Percentiles rank a stretch among this genome's conserved stretches.
Evolutionary conservation across 2,113 vertebrate genomes (phyloP).

Genomic region (Cettia cetti): DNA sequence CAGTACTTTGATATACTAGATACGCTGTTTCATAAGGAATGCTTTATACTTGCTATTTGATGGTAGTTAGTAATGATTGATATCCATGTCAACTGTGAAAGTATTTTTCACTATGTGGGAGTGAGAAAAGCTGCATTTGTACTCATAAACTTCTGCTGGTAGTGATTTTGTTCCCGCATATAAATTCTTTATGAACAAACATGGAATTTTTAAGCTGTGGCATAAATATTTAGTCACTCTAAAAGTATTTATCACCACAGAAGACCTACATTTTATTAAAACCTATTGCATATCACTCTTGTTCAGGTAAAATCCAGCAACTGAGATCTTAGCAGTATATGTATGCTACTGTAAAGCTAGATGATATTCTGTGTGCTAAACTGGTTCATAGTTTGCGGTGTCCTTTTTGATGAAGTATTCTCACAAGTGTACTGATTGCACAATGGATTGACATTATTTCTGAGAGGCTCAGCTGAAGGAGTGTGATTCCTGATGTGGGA

Average conservation of each 20-base stretch:
- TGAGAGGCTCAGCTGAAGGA: neutral
- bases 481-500: neutral
- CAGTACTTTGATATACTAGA: neutral
- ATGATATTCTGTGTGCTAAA: accelerated
- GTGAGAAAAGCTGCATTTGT: neutral
- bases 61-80: neutral
- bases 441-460: neutral
- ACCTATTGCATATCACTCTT: neutral
- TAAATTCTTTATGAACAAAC: neutral
- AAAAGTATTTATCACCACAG: neutral
- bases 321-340: neutral
- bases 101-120: neutral
- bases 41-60: neutral
- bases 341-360: neutral
- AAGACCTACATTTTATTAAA: neutral
- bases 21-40: accelerated
- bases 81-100: neutral
- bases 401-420: neutral
- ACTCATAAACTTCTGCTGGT: neutral
- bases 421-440: neutral
- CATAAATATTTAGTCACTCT: neutral
- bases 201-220: neutral
- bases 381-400: neutral
- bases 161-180: neutral
- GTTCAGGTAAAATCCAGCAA: neutral